phyloP scores from a whole-genome alignment of 2,797 vertebrate species.

The Podarcis lilfordi region DNA sequence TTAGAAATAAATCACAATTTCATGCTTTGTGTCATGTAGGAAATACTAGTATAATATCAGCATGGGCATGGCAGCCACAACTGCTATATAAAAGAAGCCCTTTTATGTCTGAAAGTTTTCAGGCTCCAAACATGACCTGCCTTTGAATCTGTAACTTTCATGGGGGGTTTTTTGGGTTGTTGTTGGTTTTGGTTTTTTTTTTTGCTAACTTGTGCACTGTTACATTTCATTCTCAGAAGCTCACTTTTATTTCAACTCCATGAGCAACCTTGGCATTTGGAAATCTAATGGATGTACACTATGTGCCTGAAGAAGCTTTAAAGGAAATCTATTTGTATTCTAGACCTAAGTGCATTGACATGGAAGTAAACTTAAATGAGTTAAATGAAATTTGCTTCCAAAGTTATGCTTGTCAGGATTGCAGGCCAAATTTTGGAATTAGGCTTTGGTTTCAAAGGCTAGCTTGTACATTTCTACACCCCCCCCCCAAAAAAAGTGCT shows the following conservation, averaged over 20 bases:
- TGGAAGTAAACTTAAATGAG: neutral
- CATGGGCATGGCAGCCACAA: neutral
- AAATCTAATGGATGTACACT: conserved; percentile 49
- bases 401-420: too few relatives aligned
- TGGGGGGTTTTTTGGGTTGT: neutral
- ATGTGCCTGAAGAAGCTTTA: conserved; percentile 48
- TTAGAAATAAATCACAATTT: neutral
- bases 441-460: conserved; percentile 22
- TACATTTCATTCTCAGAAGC: conserved; percentile 20
- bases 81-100: neutral
- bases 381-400: too few relatives aligned
- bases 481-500: neutral
- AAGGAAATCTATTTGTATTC: conserved; percentile 13
- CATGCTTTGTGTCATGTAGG: neutral
- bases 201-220: conserved; percentile 24
- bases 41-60: neutral
- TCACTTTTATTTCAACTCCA: conserved; percentile 45
- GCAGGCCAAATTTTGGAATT: conserved; percentile 28
- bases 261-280: conserved; percentile 28
- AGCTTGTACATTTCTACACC: neutral
- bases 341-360: neutral
- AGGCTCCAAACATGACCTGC: neutral
- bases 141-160: conserved; percentile 18
- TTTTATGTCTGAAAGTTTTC: conserved; percentile 32
- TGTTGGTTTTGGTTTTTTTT: neutral